These are phyloP conservation scores for Stichodactyla mertensii DNA, from an alignment of 64 coral and sea anemone genomes.

Conservation along the genomic window DNA sequence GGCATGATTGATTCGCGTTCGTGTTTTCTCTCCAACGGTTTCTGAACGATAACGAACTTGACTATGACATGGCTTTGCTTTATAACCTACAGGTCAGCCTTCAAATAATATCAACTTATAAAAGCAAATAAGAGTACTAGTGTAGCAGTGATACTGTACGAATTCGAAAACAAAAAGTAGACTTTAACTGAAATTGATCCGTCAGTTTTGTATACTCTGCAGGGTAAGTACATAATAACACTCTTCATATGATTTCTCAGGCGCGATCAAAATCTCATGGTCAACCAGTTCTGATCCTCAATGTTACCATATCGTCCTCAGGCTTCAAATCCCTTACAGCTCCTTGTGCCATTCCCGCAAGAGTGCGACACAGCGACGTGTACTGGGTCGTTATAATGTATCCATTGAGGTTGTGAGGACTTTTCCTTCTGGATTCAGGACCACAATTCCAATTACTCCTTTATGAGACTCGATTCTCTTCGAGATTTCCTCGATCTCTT, in stretches of 20 bases:
- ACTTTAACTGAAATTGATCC: no score
- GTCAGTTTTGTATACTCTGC: no score
- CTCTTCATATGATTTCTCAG: not conserved
- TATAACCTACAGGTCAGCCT: no score
- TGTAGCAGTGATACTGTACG: no score
- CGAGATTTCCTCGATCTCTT: slow-evolving; percentile 54
- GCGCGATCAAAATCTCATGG: slow-evolving; percentile 76
- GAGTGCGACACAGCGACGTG: slow-evolving; percentile 18
- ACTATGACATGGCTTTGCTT: no score
- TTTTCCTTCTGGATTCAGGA: slow-evolving; percentile 62
- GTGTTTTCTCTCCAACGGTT: no score
- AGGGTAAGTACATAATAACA: not conserved
- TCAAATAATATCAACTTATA: no score
- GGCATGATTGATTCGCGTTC: no score
- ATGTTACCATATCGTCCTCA: slow-evolving; percentile 58
- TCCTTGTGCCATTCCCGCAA: slow-evolving; percentile 49
- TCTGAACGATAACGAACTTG: no score
- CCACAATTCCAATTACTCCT: slow-evolving; percentile 63
- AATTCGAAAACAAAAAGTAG: no score
- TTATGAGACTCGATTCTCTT: slow-evolving; percentile 62
- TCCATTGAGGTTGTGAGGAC: slow-evolving; percentile 67
- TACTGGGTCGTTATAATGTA: slow-evolving; percentile 74
- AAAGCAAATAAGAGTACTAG: no score
- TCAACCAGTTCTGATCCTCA: slow-evolving; percentile 59
- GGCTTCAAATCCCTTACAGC: slow-evolving; percentile 73